phyloP scores from a whole-genome alignment of 2,888 invertebrate genomes.

The Phortica okadai region DNA sequence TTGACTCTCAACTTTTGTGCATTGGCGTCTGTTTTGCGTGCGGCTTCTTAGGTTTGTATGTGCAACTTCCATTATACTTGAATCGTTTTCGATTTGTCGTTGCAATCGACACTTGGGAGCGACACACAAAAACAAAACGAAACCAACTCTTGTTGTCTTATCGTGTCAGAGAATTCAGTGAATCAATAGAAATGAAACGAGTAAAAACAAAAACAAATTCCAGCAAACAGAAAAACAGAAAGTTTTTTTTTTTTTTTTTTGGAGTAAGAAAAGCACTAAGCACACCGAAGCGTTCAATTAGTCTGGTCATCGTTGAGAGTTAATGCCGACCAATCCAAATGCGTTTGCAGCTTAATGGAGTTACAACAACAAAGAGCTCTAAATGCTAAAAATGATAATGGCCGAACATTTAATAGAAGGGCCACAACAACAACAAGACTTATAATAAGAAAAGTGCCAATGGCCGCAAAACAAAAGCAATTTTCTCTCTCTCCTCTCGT shows the following conservation, averaged over 20 bases:
- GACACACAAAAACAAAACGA: background rate
- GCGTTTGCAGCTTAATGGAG: constrained; percentile 55
- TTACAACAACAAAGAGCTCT: constrained; percentile 12
- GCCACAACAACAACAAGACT: constrained; percentile 16
- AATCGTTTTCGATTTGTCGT: constrained; percentile 57
- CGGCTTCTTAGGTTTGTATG: constrained; percentile 44
- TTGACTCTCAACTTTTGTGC: background rate
- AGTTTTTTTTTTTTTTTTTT: background rate
- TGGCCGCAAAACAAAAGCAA: constrained; percentile 44
- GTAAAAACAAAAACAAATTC: background rate
- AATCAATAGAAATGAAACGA: background rate
- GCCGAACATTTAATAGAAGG: constrained; percentile 67
- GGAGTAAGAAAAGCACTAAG: background rate
- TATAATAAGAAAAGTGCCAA: background rate
- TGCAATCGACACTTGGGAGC: constrained; percentile 25
- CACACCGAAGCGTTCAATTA: constrained; percentile 16
- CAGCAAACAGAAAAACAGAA: background rate
- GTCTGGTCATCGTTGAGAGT: background rate
- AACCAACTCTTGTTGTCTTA: background rate
- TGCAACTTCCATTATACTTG: constrained; percentile 53
- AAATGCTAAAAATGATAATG: constrained; percentile 68
- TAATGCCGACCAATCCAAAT: constrained; percentile 44
- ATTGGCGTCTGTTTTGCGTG: constrained; percentile 22
- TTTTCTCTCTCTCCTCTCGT: constrained; percentile 41
- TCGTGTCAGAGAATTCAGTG: background rate